Evolutionary conservation across 2,113 vertebrate genomes (phyloP), one percentile per base, ranked within the genome.

Genomic region (Polypterus bichir): DNA sequence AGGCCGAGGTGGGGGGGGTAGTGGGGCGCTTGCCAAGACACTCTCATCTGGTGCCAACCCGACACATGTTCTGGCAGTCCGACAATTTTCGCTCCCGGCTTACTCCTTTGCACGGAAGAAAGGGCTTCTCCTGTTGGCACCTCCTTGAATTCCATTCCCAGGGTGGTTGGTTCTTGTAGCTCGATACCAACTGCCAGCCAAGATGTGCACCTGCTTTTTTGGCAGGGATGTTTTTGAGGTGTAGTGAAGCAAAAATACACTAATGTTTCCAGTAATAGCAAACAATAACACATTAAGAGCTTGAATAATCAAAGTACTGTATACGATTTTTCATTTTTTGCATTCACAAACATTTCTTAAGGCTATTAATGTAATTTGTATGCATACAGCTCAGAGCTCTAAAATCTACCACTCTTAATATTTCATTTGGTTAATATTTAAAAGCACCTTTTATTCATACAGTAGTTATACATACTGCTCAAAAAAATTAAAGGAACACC

Each of bases 11-110:
- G 74, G 81, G 80, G 78, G 78, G 77, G 76, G 66, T 65, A 73
- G 64, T 11, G 62, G 63, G 70, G 69, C 52, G 74, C 78, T 79
- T 87, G 86, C 85, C 86, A 88, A 85, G 81, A 77, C 71, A 76
- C 84, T 81, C 79, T 78, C 80, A 81, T 81, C 77, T 79, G 80
- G 84, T 83, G 86, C 86, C 86, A 88, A 85, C 81, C 82, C 81
- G 77, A 88, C 80, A 84, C 82, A 81, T 87, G 83, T 82, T 85
- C 75, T 82, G 83, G 78, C 80, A 84, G 80, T 79, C 80, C 74
- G 74, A 68, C 73, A 73, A 78, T 85, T 84, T 81, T 73, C 69
- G 81, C 64, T 70, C 73, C 74, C 77, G 62, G 74, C 73, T 76
- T 76, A 64, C 69, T 62, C 62, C 54, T 54, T 45, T 44, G 46